Conservation (phyloP, 2,113 vertebrate species). For the Anhinga anhinga region DNA sequence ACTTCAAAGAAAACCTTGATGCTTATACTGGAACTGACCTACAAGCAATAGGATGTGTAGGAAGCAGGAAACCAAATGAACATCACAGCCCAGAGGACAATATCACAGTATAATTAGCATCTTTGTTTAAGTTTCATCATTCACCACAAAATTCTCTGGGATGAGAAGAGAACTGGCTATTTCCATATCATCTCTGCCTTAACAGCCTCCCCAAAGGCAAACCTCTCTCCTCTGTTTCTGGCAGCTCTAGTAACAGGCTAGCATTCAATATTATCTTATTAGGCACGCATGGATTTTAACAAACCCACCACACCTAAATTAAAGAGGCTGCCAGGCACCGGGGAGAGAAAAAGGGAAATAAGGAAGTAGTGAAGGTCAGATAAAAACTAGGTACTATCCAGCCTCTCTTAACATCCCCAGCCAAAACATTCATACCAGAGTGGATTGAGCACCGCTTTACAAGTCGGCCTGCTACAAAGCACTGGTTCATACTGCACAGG, state of each 20-base stretch:
- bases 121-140: not conserved
- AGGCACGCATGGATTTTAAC: not conserved
- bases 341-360: not conserved
- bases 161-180: not conserved
- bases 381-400: not conserved
- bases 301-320: not conserved
- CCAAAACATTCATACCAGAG: conserved; percentile 82
- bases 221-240: not conserved
- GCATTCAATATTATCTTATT: not conserved
- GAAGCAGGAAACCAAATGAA: not conserved
- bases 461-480: conserved; percentile 89
- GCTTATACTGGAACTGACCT: not conserved
- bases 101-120: not conserved
- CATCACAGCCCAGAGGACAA: not conserved
- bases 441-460: conserved; percentile 94
- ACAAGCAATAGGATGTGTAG: not conserved
- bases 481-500: conserved; percentile 95
- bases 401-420: not conserved
- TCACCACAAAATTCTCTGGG: not conserved
- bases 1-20: not conserved
- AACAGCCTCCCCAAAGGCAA: not conserved
- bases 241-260: not conserved
- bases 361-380: not conserved
- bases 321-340: not conserved
- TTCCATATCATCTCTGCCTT: not conserved